Base-by-base conservation (phyloP, 2,797 vertebrate genomes). In the Tamandua tetradactyla region DNA sequence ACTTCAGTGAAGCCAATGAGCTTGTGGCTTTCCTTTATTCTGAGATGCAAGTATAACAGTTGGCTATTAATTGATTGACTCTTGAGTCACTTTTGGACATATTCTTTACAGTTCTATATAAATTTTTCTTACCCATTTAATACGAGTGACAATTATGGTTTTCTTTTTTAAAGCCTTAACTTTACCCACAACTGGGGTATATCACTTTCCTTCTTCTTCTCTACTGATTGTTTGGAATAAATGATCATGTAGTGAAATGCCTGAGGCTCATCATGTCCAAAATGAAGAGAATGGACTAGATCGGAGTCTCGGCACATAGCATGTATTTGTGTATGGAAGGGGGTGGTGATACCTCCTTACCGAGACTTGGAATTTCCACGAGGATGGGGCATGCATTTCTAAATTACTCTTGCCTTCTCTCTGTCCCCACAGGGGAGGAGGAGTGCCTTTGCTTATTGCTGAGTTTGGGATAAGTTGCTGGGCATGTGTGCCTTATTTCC, bases 161-260 rank as follows among this genome's bases (percentile, higher is more conserved):
- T 91, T 9, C 25, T n/a, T 55, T 94, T 95, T 75, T 40, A 35
- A 84, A 95, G n/a, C 3, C 23, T 91, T 14, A 7, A n/a, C n/a
- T 81, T 83, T 69, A 47, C 32, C 37, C 64, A 37, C 5, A 57
- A 42, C 27, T 93, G 37, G 23, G 23, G 62, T 23, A 1, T 74
- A 49, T 82, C 25, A 74, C 91, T 52, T 94, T 25, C 74, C 37
- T 75, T 92, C 66, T 72, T 87, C 30, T 79, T 94, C 23, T 20
- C 15, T 62, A 42, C 7, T 57, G 72, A 82, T 69, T 71, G 11
- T 79, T 71, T 68, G 14, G 35, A 87, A 87, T 89, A 64, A 72
- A 71, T 59, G 35, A 40, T 88, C 8, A 15, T 47, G 40, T 4
- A n/a, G 37, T 69, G 49, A 91, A 75, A 47, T 78, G n/a, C 68